These are phyloP conservation scores for Amblyopsis hoosieri DNA, from an alignment of 2,797 vertebrate species.

Conservation along the genomic window DNA sequence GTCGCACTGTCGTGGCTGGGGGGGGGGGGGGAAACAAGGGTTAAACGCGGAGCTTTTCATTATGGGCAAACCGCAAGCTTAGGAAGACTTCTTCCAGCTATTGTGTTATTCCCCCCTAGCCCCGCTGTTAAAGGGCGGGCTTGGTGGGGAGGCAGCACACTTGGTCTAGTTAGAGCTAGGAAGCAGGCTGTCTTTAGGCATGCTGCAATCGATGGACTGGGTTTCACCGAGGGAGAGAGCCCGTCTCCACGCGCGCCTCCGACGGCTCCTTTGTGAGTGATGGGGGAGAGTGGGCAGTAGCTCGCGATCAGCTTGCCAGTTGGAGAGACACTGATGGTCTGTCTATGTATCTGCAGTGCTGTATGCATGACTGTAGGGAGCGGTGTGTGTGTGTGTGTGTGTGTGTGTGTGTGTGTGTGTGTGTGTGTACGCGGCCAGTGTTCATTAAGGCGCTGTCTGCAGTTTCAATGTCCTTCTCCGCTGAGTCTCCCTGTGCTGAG, in stretches of 20 bases:
- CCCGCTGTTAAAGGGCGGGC: slow-evolving; percentile 15
- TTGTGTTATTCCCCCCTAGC: too few species aligned
- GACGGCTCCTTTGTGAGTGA: slow-evolving; percentile 37
- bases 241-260: slow-evolving; percentile 37
- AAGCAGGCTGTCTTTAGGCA: slow-evolving; percentile 4
- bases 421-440: background rate
- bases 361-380: slow-evolving; percentile 5
- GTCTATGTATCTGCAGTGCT: background rate
- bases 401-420: background rate
- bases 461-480: too few species aligned
- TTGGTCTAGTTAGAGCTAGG: background rate
- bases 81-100: too few species aligned
- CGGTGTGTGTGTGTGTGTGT: background rate
- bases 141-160: background rate
- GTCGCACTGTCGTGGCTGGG: too few species aligned
- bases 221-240: slow-evolving; percentile 40
- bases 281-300: slow-evolving; percentile 27
- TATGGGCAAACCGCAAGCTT: too few species aligned
- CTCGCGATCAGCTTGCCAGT: slow-evolving; percentile 33
- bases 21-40: too few species aligned
- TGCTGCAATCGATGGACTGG: slow-evolving; percentile 49
- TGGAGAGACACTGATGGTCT: background rate
- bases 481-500: background rate
- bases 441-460: background rate
- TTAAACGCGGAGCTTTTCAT: background rate